These are phyloP conservation scores for Drosophila arizonae DNA, from an alignment of 1,140 invertebrate species.

Conservation along the genomic window DNA sequence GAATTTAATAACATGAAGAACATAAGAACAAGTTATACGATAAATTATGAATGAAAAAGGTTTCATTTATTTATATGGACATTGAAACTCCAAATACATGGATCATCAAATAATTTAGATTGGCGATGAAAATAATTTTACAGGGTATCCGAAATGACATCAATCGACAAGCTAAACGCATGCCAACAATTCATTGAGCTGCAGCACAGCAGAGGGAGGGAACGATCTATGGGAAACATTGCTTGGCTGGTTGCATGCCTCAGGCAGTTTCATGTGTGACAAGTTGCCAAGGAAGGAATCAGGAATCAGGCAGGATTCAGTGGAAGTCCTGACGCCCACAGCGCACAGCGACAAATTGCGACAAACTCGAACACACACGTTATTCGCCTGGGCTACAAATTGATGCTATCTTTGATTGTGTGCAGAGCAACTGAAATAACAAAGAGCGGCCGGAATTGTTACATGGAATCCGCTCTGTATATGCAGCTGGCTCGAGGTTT, in stretches of 20 bases:
- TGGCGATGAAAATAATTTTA: no score
- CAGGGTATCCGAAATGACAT: no score
- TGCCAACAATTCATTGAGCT: neutral
- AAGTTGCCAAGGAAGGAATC: slow-evolving; percentile 32
- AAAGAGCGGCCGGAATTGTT: slow-evolving; percentile 41
- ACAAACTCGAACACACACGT: neutral
- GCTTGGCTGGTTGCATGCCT: slow-evolving; percentile 55
- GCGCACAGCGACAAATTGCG: neutral
- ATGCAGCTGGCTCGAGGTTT: neutral
- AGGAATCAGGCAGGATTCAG: slow-evolving; percentile 2
- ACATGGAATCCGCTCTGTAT: slow-evolving; percentile 38
- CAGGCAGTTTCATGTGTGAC: slow-evolving; percentile 44
- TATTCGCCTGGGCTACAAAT: slow-evolving; percentile 11
- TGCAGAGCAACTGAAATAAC: slow-evolving; percentile 54
- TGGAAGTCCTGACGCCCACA: slow-evolving; percentile 7
- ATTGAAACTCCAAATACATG: no score
- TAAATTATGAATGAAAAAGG: no score
- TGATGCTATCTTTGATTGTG: slow-evolving; percentile 32
- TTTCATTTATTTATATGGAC: no score
- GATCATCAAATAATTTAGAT: no score
- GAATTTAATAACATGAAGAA: no score
- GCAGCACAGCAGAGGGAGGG: no score
- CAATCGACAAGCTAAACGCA: neutral
- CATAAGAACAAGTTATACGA: no score
- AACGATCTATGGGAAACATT: slow-evolving; percentile 12